These are phyloP conservation scores for Pachymerium ferrugineum DNA, from an alignment of 2,888 invertebrate genomes.

Conservation along the genomic window DNA sequence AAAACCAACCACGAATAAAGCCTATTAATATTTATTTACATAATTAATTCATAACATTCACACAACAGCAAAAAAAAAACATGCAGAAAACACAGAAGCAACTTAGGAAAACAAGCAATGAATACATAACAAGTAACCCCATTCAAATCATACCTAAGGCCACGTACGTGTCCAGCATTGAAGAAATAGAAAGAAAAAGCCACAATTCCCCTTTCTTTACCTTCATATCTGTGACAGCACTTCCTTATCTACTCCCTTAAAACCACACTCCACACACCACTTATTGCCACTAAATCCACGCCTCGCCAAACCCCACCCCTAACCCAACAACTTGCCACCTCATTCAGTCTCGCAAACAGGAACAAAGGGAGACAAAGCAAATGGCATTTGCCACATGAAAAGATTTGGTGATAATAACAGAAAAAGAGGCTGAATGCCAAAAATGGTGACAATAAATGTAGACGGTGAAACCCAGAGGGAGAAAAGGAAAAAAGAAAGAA, in stretches of 20 bases:
- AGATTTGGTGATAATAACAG: neutral
- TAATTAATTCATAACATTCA: neutral
- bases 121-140: neutral
- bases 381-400: constrained; percentile 2
- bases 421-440: neutral
- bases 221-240: constrained; percentile 2
- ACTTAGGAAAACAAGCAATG: neutral
- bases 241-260: constrained; percentile 2
- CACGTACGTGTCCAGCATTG: neutral
- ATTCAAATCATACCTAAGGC: neutral
- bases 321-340: constrained; percentile 2
- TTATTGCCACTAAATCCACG: constrained; percentile 2
- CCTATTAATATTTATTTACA: neutral
- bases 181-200: neutral
- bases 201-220: neutral
- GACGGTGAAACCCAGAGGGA: neutral
- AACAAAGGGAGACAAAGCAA: neutral
- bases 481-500: neutral
- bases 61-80: neutral
- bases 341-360: neutral
- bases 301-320: neutral
- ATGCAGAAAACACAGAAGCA: neutral
- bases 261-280: neutral
- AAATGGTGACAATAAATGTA: neutral
- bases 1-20: neutral